Evolutionary conservation across 2,888 invertebrate species (phyloP).

Genomic region (Andrena haemorrhoa): DNA sequence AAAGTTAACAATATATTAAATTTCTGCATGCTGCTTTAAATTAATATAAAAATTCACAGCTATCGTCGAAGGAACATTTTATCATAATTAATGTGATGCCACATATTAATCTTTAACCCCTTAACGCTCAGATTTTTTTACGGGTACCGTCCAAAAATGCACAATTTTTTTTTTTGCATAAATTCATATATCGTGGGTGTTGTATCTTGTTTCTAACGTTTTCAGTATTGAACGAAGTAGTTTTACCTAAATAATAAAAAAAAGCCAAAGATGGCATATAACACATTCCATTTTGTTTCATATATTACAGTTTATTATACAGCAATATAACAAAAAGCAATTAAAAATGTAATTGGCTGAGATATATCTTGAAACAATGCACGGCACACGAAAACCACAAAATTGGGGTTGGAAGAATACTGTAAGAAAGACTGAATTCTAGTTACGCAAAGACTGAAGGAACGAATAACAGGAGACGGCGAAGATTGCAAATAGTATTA

Average conservation of each 20-base stretch:
- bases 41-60: constrained; percentile 16
- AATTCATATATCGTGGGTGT: neutral
- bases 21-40: constrained; percentile 3
- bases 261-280: too few relatives aligned
- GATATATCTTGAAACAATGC: neutral
- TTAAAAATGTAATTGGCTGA: neutral
- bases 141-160: neutral
- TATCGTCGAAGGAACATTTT: neutral
- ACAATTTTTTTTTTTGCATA: neutral
- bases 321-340: neutral
- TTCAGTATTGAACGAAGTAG: too few relatives aligned
- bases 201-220: neutral
- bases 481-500: too few relatives aligned
- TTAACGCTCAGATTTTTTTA: neutral
- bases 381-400: too few relatives aligned
- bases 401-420: too few relatives aligned
- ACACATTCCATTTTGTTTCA: too few relatives aligned
- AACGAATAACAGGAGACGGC: too few relatives aligned
- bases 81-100: neutral
- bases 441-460: too few relatives aligned
- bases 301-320: too few relatives aligned
- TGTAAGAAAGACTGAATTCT: too few relatives aligned
- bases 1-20: neutral
- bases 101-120: neutral
- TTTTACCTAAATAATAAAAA: too few relatives aligned